Evolutionary conservation across 2,888 invertebrate species (phyloP).

Genomic region (Galeruca laticollis): DNA sequence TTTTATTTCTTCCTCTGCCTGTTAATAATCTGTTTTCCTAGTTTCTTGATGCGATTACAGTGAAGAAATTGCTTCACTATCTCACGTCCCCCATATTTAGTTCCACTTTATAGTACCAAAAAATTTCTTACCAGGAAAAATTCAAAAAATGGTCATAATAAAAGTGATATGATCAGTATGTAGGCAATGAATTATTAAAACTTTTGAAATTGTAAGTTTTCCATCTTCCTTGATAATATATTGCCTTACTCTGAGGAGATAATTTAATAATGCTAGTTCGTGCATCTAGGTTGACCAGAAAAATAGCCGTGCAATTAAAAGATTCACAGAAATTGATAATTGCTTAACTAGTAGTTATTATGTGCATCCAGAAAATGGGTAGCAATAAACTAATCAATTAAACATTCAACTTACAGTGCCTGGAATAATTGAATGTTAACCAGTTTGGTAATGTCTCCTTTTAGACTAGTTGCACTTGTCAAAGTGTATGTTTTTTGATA

Average conservation of each 20-base stretch:
- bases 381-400: not conserved
- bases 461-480: not conserved
- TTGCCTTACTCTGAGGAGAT: not conserved
- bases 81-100: too few relatives aligned
- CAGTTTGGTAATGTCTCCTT: not conserved
- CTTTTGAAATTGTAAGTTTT: too few relatives aligned
- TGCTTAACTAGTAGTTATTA: constrained; percentile 2
- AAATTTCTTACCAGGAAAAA: too few relatives aligned
- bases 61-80: too few relatives aligned
- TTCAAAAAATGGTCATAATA: too few relatives aligned
- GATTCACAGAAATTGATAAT: not conserved
- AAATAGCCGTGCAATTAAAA: not conserved
- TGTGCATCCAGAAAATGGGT: not conserved
- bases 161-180: too few relatives aligned
- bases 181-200: too few relatives aligned
- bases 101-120: too few relatives aligned
- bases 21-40: too few relatives aligned
- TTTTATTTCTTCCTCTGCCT: too few relatives aligned
- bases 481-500: too few relatives aligned
- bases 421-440: not conserved
- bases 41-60: too few relatives aligned
- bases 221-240: not conserved
- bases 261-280: not conserved
- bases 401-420: not conserved
- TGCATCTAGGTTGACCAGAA: not conserved